phyloP scores from a whole-genome alignment of 2,113 vertebrate genomes.

The Anguilla japonica region DNA sequence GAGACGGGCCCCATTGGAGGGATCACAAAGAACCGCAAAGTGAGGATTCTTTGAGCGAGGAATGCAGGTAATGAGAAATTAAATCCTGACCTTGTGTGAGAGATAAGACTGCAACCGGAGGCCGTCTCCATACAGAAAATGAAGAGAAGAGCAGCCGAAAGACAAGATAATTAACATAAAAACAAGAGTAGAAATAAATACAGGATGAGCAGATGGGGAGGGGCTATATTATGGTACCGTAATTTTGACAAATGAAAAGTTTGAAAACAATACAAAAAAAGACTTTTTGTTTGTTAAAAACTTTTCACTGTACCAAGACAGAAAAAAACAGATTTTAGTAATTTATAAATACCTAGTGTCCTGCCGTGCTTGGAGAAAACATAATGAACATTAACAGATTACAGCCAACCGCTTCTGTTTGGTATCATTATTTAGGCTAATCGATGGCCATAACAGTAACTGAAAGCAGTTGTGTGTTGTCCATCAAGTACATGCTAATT shows the following conservation, averaged over 20 bases:
- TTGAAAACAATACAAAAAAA: background rate
- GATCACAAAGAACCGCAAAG: slow-evolving; percentile 3
- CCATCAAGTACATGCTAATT: background rate
- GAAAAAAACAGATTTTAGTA: background rate
- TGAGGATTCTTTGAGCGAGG: background rate
- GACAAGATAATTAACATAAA: background rate
- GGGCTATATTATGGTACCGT: background rate
- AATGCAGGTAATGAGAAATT: slow-evolving; percentile 7
- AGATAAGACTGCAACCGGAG: background rate
- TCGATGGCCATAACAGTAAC: background rate
- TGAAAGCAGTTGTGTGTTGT: background rate
- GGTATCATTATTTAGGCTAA: background rate
- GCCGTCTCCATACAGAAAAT: background rate
- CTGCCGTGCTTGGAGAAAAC: background rate
- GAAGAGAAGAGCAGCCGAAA: background rate
- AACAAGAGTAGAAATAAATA: background rate
- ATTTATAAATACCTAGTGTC: background rate
- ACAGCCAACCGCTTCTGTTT: background rate
- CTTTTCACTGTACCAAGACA: background rate
- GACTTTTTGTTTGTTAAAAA: background rate
- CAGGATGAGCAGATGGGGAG: background rate
- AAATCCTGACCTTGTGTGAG: slow-evolving; percentile 6
- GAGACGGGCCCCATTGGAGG: background rate
- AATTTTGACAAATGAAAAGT: background rate
- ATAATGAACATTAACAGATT: background rate